A percentile compares a stretch with the other conserved stretches of the same genome.
Conservation (phyloP, 2,888 invertebrate species). For the Holacanthella duospinosa region DNA sequence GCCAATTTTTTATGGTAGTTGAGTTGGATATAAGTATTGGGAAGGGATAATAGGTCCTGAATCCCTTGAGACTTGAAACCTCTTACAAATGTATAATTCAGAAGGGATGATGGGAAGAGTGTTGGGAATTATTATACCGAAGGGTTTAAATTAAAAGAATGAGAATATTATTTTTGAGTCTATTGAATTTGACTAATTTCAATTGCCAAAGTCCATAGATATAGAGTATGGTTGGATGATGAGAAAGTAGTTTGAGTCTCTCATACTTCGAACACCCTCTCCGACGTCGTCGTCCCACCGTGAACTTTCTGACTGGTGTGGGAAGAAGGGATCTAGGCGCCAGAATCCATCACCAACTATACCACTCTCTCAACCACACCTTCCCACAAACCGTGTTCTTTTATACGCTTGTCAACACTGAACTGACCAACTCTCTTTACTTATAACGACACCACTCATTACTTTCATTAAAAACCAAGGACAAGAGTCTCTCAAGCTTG, state of each 20-base stretch:
- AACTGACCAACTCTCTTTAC: background rate
- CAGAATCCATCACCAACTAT: conserved; percentile 37
- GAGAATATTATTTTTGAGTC: background rate
- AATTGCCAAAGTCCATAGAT: background rate
- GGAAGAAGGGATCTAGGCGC: conserved; percentile 30
- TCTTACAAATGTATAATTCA: too few species aligned
- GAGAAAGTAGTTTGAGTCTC: background rate
- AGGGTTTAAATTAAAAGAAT: conserved; percentile 1
- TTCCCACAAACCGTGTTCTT: conserved; percentile 37
- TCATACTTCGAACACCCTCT: background rate
- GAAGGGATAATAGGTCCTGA: too few species aligned
- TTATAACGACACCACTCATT: background rate
- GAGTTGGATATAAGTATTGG: background rate
- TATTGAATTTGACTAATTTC: conserved; percentile 6
- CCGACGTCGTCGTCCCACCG: background rate
- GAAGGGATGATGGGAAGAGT: background rate
- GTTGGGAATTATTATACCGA: background rate
- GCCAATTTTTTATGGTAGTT: conserved; percentile 11
- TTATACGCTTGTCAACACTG: conserved; percentile 37
- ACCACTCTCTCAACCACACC: conserved; percentile 38
- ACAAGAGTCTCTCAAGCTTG: background rate
- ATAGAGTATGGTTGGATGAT: background rate
- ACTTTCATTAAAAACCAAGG: too few species aligned
- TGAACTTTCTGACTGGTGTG: background rate
- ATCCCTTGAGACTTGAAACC: too few species aligned